These are phyloP conservation scores for Thecophora atra DNA, from an alignment of 2,888 invertebrate genomes.

Conservation along the genomic window DNA sequence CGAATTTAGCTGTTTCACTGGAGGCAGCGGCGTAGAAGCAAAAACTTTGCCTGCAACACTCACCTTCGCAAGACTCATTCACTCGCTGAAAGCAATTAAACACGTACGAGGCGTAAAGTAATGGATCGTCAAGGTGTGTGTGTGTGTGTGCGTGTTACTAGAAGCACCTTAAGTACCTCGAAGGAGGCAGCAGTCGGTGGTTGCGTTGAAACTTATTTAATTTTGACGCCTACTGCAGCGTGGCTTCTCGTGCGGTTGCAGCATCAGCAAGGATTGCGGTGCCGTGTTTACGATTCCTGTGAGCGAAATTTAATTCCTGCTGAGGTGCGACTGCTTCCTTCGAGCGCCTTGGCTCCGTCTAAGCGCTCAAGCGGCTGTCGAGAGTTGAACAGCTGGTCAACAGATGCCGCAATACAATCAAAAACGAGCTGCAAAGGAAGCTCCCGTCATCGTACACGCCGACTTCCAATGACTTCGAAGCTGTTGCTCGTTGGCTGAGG, in stretches of 20 bases:
- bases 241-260: conserved; percentile 6
- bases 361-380: too few relatives aligned
- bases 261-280: conserved; percentile 1
- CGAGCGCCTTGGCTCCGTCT: too few relatives aligned
- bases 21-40: conserved; percentile 21
- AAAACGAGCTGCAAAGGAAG: too few relatives aligned
- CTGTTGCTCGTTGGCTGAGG: too few relatives aligned
- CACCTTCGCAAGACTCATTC: conserved; percentile 3
- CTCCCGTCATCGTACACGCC: too few relatives aligned
- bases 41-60: conserved; percentile 17
- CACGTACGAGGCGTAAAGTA: conserved; percentile 33
- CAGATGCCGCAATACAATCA: too few relatives aligned
- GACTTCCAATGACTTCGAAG: too few relatives aligned
- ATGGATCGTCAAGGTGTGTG: conserved; percentile 27
- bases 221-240: neutral
- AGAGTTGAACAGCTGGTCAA: too few relatives aligned
- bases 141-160: conserved; percentile 22
- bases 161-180: conserved; percentile 1
- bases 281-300: too few relatives aligned
- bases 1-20: conserved; percentile 6
- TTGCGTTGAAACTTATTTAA: conserved; percentile 35
- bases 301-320: too few relatives aligned
- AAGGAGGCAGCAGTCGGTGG: neutral
- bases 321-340: too few relatives aligned
- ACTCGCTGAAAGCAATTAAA: conserved; percentile 42